Evolutionary conservation across 2,888 invertebrate genomes (phyloP), one percentile per base, ranked within the genome.

Genomic region (Drosophila glabriapex): DNA sequence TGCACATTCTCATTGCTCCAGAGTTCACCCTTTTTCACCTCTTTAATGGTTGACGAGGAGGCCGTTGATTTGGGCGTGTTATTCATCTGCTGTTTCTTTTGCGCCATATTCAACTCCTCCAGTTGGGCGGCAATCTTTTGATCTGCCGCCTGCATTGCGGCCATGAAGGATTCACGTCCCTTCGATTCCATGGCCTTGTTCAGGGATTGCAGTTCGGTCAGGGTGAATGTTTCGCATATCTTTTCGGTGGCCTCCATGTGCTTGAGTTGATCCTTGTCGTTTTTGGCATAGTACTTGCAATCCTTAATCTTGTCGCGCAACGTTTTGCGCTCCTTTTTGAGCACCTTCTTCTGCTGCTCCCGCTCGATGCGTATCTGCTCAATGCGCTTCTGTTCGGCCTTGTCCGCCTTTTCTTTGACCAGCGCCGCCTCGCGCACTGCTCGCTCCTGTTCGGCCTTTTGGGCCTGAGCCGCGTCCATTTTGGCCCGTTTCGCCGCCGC

Each of bases 181-280:
- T 95, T 95, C 3, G 93, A 83, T 85, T 95, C 95, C 68, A 97
- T 92, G 65, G 95, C 95, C 87, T 95, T 96, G 92, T 97, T 97
- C 4, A 97, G 95, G 63, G 96, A 95, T 92, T 97, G 97, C 65
- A 98, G 92, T 92, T 97, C 97, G 0, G 94, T 90, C 4, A 96
- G 93, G 90, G 95, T 96, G 83, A 97, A 95, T 66, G 95, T 94
- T 94, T 99, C 98, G 92, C 98, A 98, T 61, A 99, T 95, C 93
- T 97, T 97, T 91, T 99, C 99, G 4, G 98, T 95, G n/a, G 97
- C 97, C 49, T 97, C 96, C 97, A 99, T 97, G 91, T 98, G 96
- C 56, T 95, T 94, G 3, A 99, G 95, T 71, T 95, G 95, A 92
- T 97, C 97, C 31, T 95, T 95, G 22, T 96, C 96, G 88, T 95